phyloP scores from a whole-genome alignment of 2,797 vertebrate species.

The Danio aesculapii region DNA sequence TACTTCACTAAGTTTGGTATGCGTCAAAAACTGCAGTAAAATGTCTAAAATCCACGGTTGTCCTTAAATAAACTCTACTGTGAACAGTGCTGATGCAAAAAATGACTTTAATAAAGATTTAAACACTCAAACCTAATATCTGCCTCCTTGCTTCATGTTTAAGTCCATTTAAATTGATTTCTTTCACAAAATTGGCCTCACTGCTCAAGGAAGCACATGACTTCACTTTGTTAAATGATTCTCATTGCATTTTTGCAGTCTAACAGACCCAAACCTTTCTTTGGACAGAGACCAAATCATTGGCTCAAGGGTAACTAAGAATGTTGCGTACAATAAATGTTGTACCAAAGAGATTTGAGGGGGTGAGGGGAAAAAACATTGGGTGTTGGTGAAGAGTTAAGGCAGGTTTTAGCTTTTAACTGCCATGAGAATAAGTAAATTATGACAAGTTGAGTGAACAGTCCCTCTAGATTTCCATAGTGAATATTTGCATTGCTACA shows the following conservation, averaged over 20 bases:
- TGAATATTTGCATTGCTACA: neutral
- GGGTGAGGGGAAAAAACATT: neutral
- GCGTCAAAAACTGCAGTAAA: too few species aligned
- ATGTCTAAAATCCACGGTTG: neutral
- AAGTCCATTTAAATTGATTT: conserved; percentile 27
- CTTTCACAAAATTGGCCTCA: conserved; percentile 20
- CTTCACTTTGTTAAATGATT: conserved; percentile 33
- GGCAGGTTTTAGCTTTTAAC: neutral
- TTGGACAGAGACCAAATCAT: neutral
- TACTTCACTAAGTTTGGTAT: too few species aligned
- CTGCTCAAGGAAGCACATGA: conserved; percentile 9
- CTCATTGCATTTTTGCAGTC: conserved; percentile 17
- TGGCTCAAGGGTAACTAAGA: neutral
- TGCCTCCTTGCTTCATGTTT: neutral
- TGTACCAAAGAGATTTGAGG: too few species aligned
- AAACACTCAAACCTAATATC: conserved; percentile 6
- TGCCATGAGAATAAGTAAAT: neutral
- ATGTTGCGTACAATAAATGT: neutral
- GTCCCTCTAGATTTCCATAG: neutral
- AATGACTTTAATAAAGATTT: neutral
- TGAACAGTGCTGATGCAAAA: neutral
- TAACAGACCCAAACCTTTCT: conserved; percentile 11
- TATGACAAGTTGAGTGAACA: neutral
- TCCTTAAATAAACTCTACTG: conserved; percentile 13
- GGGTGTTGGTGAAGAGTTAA: neutral